A percentile compares a stretch with the other conserved stretches of the same genome.
Conservation (phyloP, 2,797 vertebrate genomes). For the Galagoides demidoff region DNA sequence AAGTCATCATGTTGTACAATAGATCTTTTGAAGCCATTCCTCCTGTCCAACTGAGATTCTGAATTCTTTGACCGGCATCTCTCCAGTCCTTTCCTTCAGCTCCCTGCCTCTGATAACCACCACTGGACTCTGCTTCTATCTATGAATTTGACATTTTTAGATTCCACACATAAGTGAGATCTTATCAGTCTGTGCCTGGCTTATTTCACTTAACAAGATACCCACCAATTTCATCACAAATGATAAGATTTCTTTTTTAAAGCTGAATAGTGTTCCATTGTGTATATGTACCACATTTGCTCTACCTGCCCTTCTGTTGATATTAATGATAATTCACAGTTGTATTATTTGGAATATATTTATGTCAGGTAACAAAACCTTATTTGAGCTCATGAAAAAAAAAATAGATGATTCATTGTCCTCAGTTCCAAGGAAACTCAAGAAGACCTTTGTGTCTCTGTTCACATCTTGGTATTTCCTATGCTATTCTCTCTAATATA, state of each 20-base stretch:
- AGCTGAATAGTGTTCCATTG: not conserved
- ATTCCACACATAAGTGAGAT: not conserved
- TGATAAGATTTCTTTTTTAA: not conserved
- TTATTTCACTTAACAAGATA: not conserved
- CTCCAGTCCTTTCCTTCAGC: fast-evolving
- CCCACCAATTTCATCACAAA: not conserved
- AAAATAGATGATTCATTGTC: not conserved
- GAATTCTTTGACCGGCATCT: not conserved
- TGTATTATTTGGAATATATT: not conserved
- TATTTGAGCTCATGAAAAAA: not conserved
- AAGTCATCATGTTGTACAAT: not conserved
- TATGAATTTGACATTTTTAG: not conserved
- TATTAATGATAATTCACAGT: not conserved
- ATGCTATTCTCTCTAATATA: not conserved
- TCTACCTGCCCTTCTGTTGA: not conserved
- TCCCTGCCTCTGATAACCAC: not conserved
- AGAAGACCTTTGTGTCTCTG: not conserved
- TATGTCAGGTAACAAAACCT: not conserved
- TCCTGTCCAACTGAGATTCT: not conserved
- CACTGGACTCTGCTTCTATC: not conserved
- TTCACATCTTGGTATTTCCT: not conserved
- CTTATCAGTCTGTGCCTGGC: not conserved
- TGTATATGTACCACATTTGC: not conserved
- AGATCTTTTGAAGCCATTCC: not conserved
- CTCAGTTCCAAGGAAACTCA: not conserved